Evolutionary conservation across 2,113 vertebrate species (phyloP), one percentile per base, ranked within the genome.

Genomic region (Chaetops frenatus): DNA sequence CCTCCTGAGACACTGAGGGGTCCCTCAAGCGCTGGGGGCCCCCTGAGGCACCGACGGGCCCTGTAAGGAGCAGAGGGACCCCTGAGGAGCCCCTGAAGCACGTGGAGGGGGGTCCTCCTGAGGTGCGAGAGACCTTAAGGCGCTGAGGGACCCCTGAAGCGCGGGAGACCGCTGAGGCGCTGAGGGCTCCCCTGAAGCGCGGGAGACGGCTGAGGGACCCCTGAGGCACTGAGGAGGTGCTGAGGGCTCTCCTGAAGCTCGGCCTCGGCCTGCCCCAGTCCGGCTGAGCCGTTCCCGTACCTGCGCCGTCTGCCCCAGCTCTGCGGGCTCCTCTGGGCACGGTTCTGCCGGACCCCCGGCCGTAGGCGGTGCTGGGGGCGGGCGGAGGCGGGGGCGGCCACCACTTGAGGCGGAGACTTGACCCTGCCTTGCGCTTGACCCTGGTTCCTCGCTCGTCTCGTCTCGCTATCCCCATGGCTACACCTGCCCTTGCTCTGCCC

Each of bases 381-480:
- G 86, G 57, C n/a, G 14, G 23, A 13, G 28, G 15, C 36, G 23
- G 11, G 6, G 2, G 4, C 22, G 35, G 31, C 42, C 44, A 3
- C 12, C 1, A 18, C 76, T 7, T 28, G 77, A 44, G 86, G 86
- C 31, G 58, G 27, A 24, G 44, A 11, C 6, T 28, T 4, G 33
- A 7, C 27, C 8, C 4, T 17, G 60, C 7, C 19, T 36, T 13
- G 36, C 5, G 0, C 4, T 3, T 35, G 47, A 2, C 11, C 16
- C 5, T 7, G n/a, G 21, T 17, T 15, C 11, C 2, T 2, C 21
- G 3, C 2, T 31, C 7, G 44, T 18, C 14, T 0, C 2, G 7
- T 50, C 1, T 27, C 3, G 5, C 0, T 21, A 13, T 33, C 8
- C 7, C 1, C 7, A 0, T 5, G 36, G 31, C 2, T 58, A 0